Conservation (phyloP, 2,797 vertebrate genomes). For the Trachurus trachurus region DNA sequence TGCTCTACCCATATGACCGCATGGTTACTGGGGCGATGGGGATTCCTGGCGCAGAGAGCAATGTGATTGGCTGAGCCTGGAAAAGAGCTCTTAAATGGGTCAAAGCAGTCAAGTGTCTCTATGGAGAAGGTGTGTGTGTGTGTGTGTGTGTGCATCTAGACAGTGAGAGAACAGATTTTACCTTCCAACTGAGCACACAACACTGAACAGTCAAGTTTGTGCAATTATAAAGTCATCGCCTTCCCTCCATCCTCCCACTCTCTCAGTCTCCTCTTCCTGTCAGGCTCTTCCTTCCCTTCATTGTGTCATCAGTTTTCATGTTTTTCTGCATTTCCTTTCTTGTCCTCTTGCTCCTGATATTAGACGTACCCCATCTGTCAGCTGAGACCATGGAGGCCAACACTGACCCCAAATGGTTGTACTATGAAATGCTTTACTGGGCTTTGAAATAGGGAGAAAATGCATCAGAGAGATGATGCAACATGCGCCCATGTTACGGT, state of each 20-base stretch:
- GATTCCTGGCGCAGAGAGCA: slow-evolving; percentile 76
- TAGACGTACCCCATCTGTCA: slow-evolving; percentile 60
- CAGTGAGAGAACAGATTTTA: slow-evolving; percentile 36
- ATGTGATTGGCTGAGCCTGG: slow-evolving; percentile 71
- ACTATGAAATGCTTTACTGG: slow-evolving; percentile 60
- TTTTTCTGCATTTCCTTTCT: slow-evolving; percentile 58
- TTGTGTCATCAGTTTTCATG: slow-evolving; percentile 63
- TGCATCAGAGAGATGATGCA: slow-evolving; percentile 71
- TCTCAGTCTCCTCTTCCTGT: slow-evolving; percentile 46
- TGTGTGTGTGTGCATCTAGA: slow-evolving; percentile 40
- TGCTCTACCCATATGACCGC: slow-evolving; percentile 79
- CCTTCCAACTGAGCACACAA: slow-evolving; percentile 39
- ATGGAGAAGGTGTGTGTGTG: slow-evolving; percentile 62
- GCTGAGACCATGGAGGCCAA: slow-evolving; percentile 69
- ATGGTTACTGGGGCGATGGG: slow-evolving; percentile 83
- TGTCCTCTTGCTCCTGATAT: slow-evolving; percentile 45
- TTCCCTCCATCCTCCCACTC: slow-evolving; percentile 47
- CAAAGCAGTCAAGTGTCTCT: slow-evolving; percentile 84
- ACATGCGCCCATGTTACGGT: slow-evolving; percentile 54
- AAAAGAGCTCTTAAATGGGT: slow-evolving; percentile 84
- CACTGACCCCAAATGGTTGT: slow-evolving; percentile 81
- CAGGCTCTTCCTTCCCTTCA: slow-evolving; percentile 43
- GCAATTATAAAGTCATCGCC: slow-evolving; percentile 40
- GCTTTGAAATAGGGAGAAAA: slow-evolving; percentile 55
- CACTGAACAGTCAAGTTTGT: slow-evolving; percentile 39